Conservation (phyloP, 92 coral and sea anemone genomes). For the Heteractis magnifica region DNA sequence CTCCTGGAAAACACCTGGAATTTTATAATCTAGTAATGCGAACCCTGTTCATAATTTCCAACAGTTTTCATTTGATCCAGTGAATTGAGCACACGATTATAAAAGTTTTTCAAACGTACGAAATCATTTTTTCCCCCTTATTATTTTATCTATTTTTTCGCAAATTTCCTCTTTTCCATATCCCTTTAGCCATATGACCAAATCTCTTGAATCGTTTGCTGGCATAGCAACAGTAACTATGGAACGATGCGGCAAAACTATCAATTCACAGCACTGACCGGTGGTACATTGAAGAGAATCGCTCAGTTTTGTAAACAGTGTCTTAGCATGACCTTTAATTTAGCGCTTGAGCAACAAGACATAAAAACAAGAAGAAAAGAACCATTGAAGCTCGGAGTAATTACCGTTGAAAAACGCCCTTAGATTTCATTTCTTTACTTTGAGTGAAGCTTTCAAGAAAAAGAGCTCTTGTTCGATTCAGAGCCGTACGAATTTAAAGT, state of each 20-base stretch:
- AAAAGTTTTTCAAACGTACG: no score
- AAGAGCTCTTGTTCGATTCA: no score
- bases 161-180: neutral
- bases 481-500: neutral
- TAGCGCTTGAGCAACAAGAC: constrained; percentile 19
- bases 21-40: no score
- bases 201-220: neutral
- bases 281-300: constrained; percentile 12
- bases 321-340: constrained; percentile 4
- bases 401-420: neutral
- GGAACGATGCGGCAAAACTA: neutral
- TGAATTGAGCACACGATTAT: no score
- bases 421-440: neutral
- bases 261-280: neutral
- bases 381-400: neutral
- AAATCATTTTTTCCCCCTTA: neutral
- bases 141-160: neutral
- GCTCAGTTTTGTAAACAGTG: constrained; percentile 19
- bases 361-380: neutral
- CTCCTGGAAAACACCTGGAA: no score
- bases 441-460: no score
- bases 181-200: neutral
- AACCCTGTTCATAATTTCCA: no score
- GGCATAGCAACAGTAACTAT: neutral
- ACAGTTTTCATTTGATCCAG: no score